phyloP scores from a whole-genome alignment of 2,888 invertebrate species.

The Leptopilina syphax region DNA sequence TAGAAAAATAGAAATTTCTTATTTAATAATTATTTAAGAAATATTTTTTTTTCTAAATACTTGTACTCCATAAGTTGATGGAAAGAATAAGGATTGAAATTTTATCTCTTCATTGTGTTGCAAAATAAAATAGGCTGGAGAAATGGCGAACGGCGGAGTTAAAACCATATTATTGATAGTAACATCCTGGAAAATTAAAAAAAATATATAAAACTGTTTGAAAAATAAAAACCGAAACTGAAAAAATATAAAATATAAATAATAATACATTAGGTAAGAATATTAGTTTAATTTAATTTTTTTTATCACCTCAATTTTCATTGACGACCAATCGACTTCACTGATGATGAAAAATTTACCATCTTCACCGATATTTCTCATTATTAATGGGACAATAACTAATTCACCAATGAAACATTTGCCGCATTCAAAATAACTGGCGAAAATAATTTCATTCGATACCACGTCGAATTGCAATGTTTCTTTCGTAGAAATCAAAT shows the following conservation, averaged over 20 bases:
- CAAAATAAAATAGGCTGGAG: conserved; percentile 75
- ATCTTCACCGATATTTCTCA: conserved; percentile 73
- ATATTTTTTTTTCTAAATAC: conserved; percentile 51
- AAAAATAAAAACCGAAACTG: too few relatives aligned
- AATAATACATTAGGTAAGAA: not conserved
- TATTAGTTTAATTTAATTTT: too few relatives aligned
- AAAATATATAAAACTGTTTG: too few relatives aligned
- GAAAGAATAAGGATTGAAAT: conserved; percentile 73
- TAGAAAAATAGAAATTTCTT: not conserved
- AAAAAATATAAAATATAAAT: not conserved
- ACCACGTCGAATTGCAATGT: conserved; percentile 41
- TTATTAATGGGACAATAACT: conserved; percentile 63
- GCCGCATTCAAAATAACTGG: conserved; percentile 73
- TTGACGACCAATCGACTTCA: conserved; percentile 76
- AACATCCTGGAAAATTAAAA: conserved; percentile 60
- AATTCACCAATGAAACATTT: conserved; percentile 74
- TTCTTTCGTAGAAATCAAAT: not conserved
- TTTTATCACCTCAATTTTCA: conserved; percentile 68
- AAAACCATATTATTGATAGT: conserved; percentile 66
- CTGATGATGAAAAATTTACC: conserved; percentile 76
- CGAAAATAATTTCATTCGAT: conserved; percentile 49
- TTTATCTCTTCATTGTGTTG: conserved; percentile 69
- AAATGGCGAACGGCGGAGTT: conserved; percentile 71
- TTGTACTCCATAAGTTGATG: conserved; percentile 70
- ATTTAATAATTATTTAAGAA: not conserved